phyloP scores from a whole-genome alignment of 2,113 vertebrate genomes.

The Platichthys stellatus region DNA sequence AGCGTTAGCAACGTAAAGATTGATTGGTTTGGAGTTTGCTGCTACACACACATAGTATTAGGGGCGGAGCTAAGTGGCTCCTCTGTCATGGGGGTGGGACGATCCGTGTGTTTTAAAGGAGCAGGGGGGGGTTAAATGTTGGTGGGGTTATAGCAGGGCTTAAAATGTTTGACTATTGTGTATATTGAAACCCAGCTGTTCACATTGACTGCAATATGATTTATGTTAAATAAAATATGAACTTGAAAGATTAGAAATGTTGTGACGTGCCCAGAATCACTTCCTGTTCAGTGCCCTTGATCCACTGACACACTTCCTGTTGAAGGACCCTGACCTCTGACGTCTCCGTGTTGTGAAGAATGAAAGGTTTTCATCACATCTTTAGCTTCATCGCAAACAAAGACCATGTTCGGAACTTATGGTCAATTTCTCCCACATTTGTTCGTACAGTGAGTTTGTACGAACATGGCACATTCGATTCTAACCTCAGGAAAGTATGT shows the following conservation, averaged over 20 bases:
- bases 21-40: background rate
- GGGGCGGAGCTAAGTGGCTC: constrained; percentile 22
- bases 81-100: constrained; percentile 40
- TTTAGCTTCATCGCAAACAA: too few relatives aligned
- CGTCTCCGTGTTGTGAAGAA: too few relatives aligned
- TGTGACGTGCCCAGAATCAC: constrained; percentile 3
- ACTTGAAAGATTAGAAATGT: constrained; percentile 74
- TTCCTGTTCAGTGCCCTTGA: background rate
- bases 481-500: too few relatives aligned
- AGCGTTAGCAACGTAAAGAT: too few relatives aligned
- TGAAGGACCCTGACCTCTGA: too few relatives aligned
- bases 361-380: too few relatives aligned
- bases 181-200: constrained; percentile 84
- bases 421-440: too few relatives aligned
- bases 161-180: constrained; percentile 79
- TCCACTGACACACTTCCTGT: too few relatives aligned
- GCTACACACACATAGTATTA: background rate
- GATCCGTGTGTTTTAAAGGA: constrained; percentile 39
- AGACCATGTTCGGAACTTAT: too few relatives aligned
- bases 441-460: too few relatives aligned
- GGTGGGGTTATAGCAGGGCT: constrained; percentile 43
- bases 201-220: constrained; percentile 85
- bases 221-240: constrained; percentile 86
- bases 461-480: too few relatives aligned
- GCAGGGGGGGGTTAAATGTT: background rate